Percentiles rank a stretch among this genome's conserved stretches.
Evolutionary conservation across 2,113 vertebrate genomes (phyloP).

Genomic region (Cygnus buccinator): DNA sequence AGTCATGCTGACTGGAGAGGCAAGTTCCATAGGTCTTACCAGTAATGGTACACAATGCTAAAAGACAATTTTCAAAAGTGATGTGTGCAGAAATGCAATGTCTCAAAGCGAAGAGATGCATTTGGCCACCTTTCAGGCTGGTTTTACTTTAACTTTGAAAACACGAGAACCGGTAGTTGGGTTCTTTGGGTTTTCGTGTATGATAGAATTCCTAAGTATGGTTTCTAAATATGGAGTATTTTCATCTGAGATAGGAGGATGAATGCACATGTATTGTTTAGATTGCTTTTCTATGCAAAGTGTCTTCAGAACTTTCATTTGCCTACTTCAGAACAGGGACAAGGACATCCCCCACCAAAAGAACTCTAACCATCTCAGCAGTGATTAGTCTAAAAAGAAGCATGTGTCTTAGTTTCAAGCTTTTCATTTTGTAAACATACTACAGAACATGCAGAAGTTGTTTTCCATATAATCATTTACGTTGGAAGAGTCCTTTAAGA

Average conservation of each 20-base stretch:
- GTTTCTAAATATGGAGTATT: neutral
- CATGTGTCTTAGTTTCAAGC: neutral
- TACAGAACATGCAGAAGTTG: neutral
- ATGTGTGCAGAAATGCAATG: neutral
- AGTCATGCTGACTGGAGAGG: neutral
- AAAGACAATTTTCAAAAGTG: neutral
- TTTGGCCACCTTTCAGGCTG: neutral
- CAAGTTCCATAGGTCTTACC: neutral
- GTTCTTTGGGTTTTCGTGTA: too few relatives aligned
- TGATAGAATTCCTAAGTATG: neutral
- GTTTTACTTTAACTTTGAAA: neutral
- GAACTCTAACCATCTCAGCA: neutral
- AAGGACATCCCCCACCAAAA: neutral
- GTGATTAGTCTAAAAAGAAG: neutral
- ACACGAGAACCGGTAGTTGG: neutral
- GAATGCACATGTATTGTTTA: neutral
- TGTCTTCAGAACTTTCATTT: neutral
- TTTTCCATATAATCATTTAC: neutral
- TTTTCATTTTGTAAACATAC: neutral
- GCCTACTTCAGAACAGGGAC: neutral
- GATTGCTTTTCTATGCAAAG: neutral
- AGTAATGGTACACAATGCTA: neutral
- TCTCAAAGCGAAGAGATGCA: neutral
- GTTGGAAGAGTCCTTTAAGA: too few relatives aligned
- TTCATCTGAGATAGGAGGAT: neutral